Base-by-base conservation (phyloP, 2,888 invertebrate genomes). In the Epirrita christyi region DNA sequence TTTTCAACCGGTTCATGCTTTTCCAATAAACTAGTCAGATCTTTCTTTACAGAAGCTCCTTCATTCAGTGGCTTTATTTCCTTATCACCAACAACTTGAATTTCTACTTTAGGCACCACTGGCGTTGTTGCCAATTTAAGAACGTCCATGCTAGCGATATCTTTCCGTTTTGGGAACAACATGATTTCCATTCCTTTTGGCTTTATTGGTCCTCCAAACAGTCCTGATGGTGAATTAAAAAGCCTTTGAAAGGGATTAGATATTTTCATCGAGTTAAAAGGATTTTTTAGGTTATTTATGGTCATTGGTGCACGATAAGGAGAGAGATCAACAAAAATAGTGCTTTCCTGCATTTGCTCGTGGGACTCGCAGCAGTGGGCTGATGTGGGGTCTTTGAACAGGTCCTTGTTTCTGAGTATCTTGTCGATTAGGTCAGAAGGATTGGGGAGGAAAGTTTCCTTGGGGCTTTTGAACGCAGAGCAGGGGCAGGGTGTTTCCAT, bases 311-410 rank as follows among this genome's bases (percentile, higher is more conserved):
- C 21, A 46, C 70, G 68, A 57, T 76, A 83, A 0, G 85, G 76
- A 2, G 70, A 65, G 9, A 87, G 66, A 57, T 90, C 87, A 0
- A 88, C 76, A 40, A 80, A 71, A 1, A 86, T 64, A 2, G 80
- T 78, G 6, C 85, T 83, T 59, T 89, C 88, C 34, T 81, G 79
- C 0, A 78, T 51, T 28, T 82, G 76, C 50, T 88, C 90, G 48
- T 84, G 86, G 1, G 90, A 88, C 11, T 83, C 81, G 58, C 91
- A 91, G 63, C 91, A 91, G 7, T 76, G 50, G 0, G 76, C 59
- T 0, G 88, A 86, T 2, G 73, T 68, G 5, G 80, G 76, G 6
- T 86, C 83, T 59, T 79, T 85, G 52, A 89, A 86, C 0, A 87
- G 60, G 27, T 87, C 83, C 42, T 82, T 84, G 59, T 74, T 80